A percentile compares a stretch with the other conserved stretches of the same genome.
Evolutionary conservation across 2,113 vertebrate genomes (phyloP).

Genomic region (Xerus inauris): DNA sequence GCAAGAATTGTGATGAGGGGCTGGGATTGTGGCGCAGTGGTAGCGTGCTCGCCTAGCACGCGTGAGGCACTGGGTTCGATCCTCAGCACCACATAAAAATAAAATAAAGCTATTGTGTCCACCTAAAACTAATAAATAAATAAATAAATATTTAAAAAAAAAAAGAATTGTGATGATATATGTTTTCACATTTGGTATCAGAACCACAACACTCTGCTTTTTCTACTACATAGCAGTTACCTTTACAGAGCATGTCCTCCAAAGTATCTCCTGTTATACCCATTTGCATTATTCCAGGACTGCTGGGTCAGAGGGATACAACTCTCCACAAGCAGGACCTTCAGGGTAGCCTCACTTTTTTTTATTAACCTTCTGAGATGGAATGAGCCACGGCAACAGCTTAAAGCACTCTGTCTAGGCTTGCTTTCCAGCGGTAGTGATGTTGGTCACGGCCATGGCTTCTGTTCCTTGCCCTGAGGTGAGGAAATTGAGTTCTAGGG

Average conservation of each 20-base stretch:
- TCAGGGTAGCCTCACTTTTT: background rate
- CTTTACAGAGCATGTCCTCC: background rate
- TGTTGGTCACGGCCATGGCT: no score
- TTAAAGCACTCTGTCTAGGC: background rate
- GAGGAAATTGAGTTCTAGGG: background rate
- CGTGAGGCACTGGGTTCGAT: no score
- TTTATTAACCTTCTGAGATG: background rate
- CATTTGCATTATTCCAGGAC: background rate
- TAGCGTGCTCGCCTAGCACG: no score
- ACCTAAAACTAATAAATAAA: no score
- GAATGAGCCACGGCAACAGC: background rate
- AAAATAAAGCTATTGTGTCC: no score
- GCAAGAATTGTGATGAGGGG: background rate
- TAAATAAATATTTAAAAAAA: no score
- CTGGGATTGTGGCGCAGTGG: no score
- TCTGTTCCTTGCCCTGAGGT: background rate
- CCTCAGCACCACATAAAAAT: no score
- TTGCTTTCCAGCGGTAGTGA: background rate
- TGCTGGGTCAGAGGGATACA: background rate
- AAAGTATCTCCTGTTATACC: background rate
- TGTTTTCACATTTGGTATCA: background rate
- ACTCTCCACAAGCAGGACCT: background rate
- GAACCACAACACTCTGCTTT: background rate
- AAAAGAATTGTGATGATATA: background rate
- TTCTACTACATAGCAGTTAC: background rate